phyloP scores from a whole-genome alignment of 2,113 vertebrate species.

The Panurus biarmicus region DNA sequence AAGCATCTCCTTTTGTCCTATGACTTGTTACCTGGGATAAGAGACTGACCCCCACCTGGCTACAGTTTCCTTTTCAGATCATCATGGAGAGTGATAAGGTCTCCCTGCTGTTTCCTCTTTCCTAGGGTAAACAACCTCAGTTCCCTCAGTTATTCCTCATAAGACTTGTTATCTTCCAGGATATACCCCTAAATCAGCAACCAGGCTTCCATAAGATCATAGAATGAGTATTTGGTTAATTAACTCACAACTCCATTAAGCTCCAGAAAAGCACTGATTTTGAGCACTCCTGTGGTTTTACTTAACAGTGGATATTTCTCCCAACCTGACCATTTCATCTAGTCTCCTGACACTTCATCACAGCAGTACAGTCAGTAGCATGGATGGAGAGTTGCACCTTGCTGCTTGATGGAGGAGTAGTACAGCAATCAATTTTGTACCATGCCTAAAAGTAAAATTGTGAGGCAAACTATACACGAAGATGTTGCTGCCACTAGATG shows the following conservation, averaged over 20 bases:
- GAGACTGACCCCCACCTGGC: neutral
- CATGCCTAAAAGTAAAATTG: neutral
- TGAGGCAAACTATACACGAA: neutral
- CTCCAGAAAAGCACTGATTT: neutral
- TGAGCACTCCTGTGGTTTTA: neutral
- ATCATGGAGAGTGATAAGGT: neutral
- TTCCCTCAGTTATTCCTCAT: neutral
- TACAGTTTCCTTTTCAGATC: neutral
- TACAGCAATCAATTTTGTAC: neutral
- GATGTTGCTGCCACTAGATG: constrained; percentile 14
- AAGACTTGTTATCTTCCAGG: neutral
- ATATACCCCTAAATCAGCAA: neutral
- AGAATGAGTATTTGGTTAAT: neutral
- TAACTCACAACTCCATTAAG: neutral
- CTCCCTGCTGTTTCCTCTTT: neutral
- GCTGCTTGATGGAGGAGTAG: neutral
- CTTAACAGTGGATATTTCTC: neutral
- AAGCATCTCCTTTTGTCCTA: neutral
- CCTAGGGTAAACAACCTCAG: neutral
- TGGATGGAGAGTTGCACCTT: neutral
- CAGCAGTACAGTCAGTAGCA: neutral
- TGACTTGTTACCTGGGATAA: neutral
- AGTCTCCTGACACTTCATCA: neutral
- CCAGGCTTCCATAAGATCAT: neutral
- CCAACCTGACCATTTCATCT: neutral